A percentile compares a stretch with the other conserved stretches of the same genome.
phyloP scores from a whole-genome alignment of 1,140 invertebrate species.

The Leptoteleia sp. region DNA sequence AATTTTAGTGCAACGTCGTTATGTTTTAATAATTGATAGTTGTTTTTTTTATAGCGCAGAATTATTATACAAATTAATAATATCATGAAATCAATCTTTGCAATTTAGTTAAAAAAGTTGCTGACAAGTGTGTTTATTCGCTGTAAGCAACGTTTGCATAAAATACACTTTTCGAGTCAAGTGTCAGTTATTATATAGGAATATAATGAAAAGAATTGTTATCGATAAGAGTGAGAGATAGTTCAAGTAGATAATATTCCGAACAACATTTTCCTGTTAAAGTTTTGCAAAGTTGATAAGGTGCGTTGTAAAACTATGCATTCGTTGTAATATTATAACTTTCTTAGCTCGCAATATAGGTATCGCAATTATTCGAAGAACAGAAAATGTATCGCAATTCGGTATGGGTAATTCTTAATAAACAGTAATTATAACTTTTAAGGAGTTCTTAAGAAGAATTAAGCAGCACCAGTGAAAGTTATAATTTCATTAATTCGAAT shows the following conservation, averaged over 20 bases:
- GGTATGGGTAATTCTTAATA: constrained; percentile 44
- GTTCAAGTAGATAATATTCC: constrained; percentile 17
- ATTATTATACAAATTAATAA: not conserved
- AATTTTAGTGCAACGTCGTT: no score
- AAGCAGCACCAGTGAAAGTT: constrained; percentile 35
- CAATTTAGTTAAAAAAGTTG: not conserved
- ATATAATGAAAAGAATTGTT: constrained; percentile 1
- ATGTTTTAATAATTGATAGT: no score
- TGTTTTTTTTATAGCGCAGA: no score
- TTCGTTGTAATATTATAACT: constrained; percentile 16
- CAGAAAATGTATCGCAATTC: constrained; percentile 34
- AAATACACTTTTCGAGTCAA: constrained; percentile 3
- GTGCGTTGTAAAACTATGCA: constrained; percentile 29
- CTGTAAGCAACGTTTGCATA: constrained; percentile 6
- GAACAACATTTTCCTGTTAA: constrained; percentile 7
- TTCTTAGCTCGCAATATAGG: constrained; percentile 11
- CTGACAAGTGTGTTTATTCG: not conserved
- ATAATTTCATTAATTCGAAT: constrained; percentile 51
- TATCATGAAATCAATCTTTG: not conserved
- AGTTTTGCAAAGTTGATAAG: constrained; percentile 32
- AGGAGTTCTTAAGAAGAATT: constrained; percentile 38
- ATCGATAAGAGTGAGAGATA: constrained; percentile 28
- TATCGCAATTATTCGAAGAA: constrained; percentile 32
- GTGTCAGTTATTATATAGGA: constrained; percentile 1
- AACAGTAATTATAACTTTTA: constrained; percentile 57